Base-by-base conservation (phyloP, 2,888 invertebrate species). In the Agrotis segetum region DNA sequence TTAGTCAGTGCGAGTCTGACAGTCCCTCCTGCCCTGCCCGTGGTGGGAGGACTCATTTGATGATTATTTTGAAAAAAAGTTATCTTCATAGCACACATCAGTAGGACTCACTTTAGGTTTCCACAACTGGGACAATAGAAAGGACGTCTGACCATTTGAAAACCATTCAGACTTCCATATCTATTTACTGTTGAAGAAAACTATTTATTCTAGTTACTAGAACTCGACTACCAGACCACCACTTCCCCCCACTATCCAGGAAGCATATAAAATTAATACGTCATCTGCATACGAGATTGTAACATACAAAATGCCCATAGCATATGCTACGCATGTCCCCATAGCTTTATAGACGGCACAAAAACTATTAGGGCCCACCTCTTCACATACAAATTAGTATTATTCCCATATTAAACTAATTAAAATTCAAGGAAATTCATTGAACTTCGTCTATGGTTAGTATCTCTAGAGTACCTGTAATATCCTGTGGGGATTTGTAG, bases 371-470 rank as follows among this genome's bases (percentile, higher is more conserved):
- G 21, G 40, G 17, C 2, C 49, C 11, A 60, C 74, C 6, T 59
- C 67, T 63, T 46, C 49, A 80, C 85, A 85, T 85, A 85, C 82
- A 85, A 85, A 85, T 82, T 67, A 83, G 82, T 72, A 74, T 40
- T 59, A 81, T 83, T 47, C 58, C 44, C 61, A 77, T 74, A 49
- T 74, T 70, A 69, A 50, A 55, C 58, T 17, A 84, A 82, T 85
- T 84, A 85, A 81, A 67, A 85, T 85, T 85, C 85, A 85, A 85
- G 85, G 85, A 79, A 81, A 85, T 82, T 82, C 85, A 77, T 69
- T 84, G 84, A 85, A 81, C 84, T 70, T 50, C 1, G 67, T 29
- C 56, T 68, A 61, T 64, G 34, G 70, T 63, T 78, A 53, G 67
- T 71, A 71, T 75, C 56, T 69, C 24, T n/a, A 64, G 74, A 50